Evolutionary conservation across 2,113 vertebrate genomes (phyloP).

Genomic region (Mola mola): DNA sequence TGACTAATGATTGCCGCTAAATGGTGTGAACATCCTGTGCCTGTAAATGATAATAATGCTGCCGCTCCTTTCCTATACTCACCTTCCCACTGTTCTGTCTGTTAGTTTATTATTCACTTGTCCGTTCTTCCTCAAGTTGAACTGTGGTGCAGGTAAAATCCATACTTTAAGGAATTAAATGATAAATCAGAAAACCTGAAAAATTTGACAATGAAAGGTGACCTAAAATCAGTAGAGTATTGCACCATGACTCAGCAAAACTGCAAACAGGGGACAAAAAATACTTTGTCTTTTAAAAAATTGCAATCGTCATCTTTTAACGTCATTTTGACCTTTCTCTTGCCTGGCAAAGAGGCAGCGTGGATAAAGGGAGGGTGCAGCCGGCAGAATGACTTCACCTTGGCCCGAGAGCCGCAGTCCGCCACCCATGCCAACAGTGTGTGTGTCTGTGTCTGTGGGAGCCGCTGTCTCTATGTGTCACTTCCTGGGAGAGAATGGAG

Average conservation of each 20-base stretch:
- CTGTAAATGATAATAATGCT: conserved; percentile 16
- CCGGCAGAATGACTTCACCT: conserved; percentile 48
- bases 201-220: conserved; percentile 2
- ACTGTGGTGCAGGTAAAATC: background rate
- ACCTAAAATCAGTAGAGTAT: background rate
- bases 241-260: conserved; percentile 31
- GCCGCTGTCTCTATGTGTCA: conserved; percentile 45
- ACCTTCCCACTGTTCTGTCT: background rate
- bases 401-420: conserved; percentile 40
- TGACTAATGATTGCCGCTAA: conserved; percentile 43
- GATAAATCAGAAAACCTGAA: background rate
- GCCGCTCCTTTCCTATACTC: background rate
- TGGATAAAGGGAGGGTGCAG: background rate
- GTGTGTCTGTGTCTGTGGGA: conserved; percentile 21
- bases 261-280: background rate
- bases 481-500: conserved; percentile 74
- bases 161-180: background rate
- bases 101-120: background rate
- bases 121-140: background rate
- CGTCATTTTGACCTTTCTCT: conserved; percentile 19
- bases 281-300: conserved; percentile 38
- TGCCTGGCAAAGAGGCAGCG: conserved; percentile 22
- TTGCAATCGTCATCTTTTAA: conserved; percentile 25
- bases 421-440: conserved; percentile 39
- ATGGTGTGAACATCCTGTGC: conserved; percentile 34